Percentiles rank a stretch among this genome's conserved stretches.
These are phyloP conservation scores for Muricea muricata DNA, from an alignment of 92 coral and sea anemone genomes.

Conservation along the genomic window DNA sequence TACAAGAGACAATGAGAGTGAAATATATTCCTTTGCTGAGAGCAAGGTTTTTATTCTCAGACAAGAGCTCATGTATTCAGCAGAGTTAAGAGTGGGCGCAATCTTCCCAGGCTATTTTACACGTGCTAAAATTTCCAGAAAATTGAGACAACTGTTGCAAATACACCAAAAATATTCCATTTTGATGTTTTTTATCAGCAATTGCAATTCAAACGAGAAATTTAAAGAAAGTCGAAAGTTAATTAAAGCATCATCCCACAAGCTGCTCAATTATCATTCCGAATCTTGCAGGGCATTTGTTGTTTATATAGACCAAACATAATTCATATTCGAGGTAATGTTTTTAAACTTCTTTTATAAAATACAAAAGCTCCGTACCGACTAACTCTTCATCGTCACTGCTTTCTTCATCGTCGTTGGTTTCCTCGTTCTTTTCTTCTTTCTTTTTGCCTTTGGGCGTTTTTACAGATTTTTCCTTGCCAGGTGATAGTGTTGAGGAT, in stretches of 20 bases:
- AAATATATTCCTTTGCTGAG: too few relatives aligned
- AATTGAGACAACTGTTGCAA: not conserved
- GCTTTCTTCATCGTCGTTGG: constrained; percentile 57
- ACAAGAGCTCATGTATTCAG: too few relatives aligned
- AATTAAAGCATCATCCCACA: not conserved
- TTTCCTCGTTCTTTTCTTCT: constrained; percentile 25
- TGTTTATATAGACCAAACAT: too few relatives aligned
- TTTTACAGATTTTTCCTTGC: constrained; percentile 5
- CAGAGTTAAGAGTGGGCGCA: too few relatives aligned
- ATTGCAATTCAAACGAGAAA: not conserved
- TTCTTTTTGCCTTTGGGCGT: constrained; percentile 53
- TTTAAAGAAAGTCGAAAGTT: not conserved
- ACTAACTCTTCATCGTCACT: constrained; percentile 74
- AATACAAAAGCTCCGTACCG: constrained; percentile 64
- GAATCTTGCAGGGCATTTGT: not conserved
- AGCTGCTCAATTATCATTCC: not conserved
- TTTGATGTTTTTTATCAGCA: too few relatives aligned
- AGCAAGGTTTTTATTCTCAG: too few relatives aligned
- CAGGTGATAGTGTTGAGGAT: not conserved
- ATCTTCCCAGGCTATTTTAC: not conserved
- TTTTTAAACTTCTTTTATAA: too few relatives aligned
- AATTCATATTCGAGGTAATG: too few relatives aligned
- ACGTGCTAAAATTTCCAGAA: not conserved
- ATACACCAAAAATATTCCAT: not conserved
- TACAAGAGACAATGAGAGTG: too few relatives aligned